Evolutionary conservation across 2,113 vertebrate species (phyloP), one percentile per base, ranked within the genome.

Genomic region (Acanthisitta chloris): DNA sequence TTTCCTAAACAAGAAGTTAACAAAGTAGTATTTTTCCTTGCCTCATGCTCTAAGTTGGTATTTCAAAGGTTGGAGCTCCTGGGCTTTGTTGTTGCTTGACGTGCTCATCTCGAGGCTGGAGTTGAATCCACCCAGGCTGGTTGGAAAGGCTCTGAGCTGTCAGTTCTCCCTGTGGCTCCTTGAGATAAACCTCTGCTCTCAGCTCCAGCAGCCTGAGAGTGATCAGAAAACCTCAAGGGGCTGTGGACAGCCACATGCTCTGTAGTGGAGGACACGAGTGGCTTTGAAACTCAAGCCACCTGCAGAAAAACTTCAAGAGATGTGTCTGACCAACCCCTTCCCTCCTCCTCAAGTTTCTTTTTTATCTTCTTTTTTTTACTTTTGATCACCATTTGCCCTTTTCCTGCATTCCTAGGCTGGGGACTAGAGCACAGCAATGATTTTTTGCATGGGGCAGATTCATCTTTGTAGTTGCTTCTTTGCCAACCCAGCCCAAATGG

Each of bases 1-100:
- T 88, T 73, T 81, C 91, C 86, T 84, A 92, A 94, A 79, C 93
- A 89, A 95, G 69, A 64, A 66, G 40, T 89, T 83, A 52, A 65
- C 48, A 1, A 58, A 61, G 82, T 61, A 51, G 61, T 90, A 36
- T 58, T 94, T 88, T 73, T 6, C 58, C 34, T 40, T 80, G 65
- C 62, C 64, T 62, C 55, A 2, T 9, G 4, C 59, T 64, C 20
- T 29, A 58, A 86, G 16, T 51, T 80, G 51, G 57, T 43, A 14
- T 92, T 86, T 76, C 90, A 42, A 78, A 85, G 90, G 69, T 62
- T 61, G 80, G 21, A 64, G 38, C 71, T 71, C 14, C 45, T 36
- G 34, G 24, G 59, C 49, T 79, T 94, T 74, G 70, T 69, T 85
- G 57, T 54, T 88, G 73, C 77, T 82, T 64, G 14, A 2, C 52